Conservation (phyloP, 2,888 invertebrate genomes). For the Oligia fasciuncula region DNA sequence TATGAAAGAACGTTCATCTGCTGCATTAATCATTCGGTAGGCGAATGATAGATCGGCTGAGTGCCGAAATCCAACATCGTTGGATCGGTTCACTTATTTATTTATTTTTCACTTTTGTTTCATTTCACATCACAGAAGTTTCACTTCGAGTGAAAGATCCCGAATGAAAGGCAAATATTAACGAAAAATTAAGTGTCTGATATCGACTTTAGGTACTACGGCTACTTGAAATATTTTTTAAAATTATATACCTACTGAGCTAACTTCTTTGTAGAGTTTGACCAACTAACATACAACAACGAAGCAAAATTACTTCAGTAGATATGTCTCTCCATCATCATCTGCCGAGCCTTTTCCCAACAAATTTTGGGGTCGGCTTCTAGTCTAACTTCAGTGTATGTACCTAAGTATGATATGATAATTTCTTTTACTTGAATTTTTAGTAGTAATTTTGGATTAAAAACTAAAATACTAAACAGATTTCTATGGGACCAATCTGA, state of each 20-base stretch:
- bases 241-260: not conserved
- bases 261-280: not conserved
- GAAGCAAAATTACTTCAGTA: not conserved
- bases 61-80: not conserved
- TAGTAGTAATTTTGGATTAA: too few relatives aligned
- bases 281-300: not conserved
- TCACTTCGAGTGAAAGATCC: not conserved
- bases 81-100: not conserved
- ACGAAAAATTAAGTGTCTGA: not conserved
- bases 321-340: too few relatives aligned
- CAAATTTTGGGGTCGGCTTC: too few relatives aligned
- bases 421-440: too few relatives aligned
- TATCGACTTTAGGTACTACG: not conserved
- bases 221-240: not conserved
- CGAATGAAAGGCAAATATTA: not conserved
- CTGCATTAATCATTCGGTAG: not conserved
- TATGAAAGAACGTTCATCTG: too few relatives aligned
- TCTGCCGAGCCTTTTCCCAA: too few relatives aligned
- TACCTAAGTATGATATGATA: too few relatives aligned
- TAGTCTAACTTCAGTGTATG: too few relatives aligned
- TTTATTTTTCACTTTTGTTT: not conserved
- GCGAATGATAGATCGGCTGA: not conserved
- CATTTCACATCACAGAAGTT: not conserved
- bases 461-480: too few relatives aligned
- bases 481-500: too few relatives aligned